Percentiles rank a stretch among this genome's conserved stretches.
Conservation (phyloP, 2,797 vertebrate species). For the Liasis olivaceus region DNA sequence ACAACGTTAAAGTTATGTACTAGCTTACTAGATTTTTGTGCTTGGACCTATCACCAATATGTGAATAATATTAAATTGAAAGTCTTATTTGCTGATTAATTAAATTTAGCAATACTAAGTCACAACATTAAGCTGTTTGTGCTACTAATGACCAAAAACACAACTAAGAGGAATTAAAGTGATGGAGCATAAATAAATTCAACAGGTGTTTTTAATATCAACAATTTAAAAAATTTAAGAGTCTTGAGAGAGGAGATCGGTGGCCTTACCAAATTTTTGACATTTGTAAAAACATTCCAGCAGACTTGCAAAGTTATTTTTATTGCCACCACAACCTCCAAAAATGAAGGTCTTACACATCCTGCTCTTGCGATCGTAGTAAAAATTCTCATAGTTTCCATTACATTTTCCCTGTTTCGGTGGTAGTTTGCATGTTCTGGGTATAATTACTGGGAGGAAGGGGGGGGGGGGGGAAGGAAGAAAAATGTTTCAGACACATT, state of each 20-base stretch:
- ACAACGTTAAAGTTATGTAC: not conserved
- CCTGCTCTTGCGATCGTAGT: not conserved
- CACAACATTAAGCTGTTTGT: not conserved
- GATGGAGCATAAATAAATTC: not conserved
- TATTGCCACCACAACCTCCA: constrained; percentile 11
- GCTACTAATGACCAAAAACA: not conserved
- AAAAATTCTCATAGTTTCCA: not conserved
- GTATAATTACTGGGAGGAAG: not conserved
- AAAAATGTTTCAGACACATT: not conserved
- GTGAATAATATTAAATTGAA: not conserved
- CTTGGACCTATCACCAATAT: not conserved
- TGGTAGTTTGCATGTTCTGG: not conserved
- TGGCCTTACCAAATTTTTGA: constrained; percentile 6
- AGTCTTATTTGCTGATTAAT: not conserved
- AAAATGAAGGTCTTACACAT: not conserved
- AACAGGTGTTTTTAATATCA: not conserved
- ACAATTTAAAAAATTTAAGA: not conserved
- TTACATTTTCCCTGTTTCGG: not conserved
- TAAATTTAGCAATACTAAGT: not conserved
- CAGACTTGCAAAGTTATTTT: constrained; percentile 4
- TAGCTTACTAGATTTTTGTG: not conserved
- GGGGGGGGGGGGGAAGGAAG: not conserved
- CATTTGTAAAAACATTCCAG: not conserved
- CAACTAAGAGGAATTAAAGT: not conserved
- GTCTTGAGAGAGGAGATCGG: not conserved